A percentile compares a stretch with the other conserved stretches of the same genome.
Evolutionary conservation across 2,113 vertebrate species (phyloP).

Genomic region (Siniperca knerii): DNA sequence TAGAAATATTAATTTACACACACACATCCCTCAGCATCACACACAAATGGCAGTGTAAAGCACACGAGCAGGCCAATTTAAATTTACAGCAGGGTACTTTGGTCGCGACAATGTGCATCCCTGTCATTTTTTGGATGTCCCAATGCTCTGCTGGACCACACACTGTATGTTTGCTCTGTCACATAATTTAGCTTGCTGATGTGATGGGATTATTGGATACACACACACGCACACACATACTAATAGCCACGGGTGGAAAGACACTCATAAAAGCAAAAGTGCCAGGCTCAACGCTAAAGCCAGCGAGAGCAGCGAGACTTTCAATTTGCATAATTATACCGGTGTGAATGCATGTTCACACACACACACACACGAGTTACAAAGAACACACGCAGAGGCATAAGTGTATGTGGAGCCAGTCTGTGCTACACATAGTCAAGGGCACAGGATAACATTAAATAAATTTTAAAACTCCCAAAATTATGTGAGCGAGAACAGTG

Average conservation of each 20-base stretch:
- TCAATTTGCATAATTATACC: slow-evolving; percentile 65
- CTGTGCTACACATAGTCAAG: too few relatives aligned
- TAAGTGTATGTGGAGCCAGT: background rate
- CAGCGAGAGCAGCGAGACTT: slow-evolving; percentile 44
- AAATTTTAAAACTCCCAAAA: too few relatives aligned
- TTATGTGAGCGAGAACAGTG: too few relatives aligned
- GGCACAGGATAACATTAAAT: too few relatives aligned
- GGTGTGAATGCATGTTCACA: slow-evolving; percentile 43
- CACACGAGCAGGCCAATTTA: slow-evolving; percentile 52
- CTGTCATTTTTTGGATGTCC: slow-evolving; percentile 34
- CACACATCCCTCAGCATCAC: background rate
- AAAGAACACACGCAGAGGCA: slow-evolving; percentile 16
- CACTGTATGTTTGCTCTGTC: slow-evolving; percentile 53
- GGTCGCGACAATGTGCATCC: slow-evolving; percentile 12
- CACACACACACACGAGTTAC: background rate
- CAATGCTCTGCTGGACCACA: slow-evolving; percentile 35
- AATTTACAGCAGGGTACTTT: slow-evolving; percentile 60
- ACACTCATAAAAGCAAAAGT: slow-evolving; percentile 55
- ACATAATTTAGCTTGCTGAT: slow-evolving; percentile 57
- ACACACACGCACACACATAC: slow-evolving; percentile 2
- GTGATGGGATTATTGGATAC: slow-evolving; percentile 47
- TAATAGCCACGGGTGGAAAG: slow-evolving; percentile 39
- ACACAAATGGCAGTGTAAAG: background rate
- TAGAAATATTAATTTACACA: background rate
- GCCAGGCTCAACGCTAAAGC: slow-evolving; percentile 50